phyloP scores from a whole-genome alignment of 2,888 invertebrate genomes.

The Stictocephala bisonia region DNA sequence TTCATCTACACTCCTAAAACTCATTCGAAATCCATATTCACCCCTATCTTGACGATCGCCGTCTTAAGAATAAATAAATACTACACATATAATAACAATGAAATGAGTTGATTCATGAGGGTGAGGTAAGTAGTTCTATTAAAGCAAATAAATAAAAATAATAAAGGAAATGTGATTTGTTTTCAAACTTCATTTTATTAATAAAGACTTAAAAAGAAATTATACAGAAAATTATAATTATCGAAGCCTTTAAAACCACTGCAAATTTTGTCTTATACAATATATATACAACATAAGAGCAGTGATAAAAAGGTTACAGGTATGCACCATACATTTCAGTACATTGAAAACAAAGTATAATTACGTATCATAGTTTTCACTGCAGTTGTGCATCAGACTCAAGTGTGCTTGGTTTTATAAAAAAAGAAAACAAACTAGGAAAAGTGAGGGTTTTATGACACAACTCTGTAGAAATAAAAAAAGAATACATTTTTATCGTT shows the following conservation, averaged over 20 bases:
- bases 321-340: slow-evolving; percentile 35
- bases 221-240: slow-evolving; percentile 39
- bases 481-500: slow-evolving; percentile 4
- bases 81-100: no score
- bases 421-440: slow-evolving; percentile 24
- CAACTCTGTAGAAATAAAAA: slow-evolving; percentile 19
- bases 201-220: slow-evolving; percentile 41
- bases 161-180: no score
- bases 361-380: slow-evolving; percentile 35
- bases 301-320: slow-evolving; percentile 34
- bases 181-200: slow-evolving; percentile 36
- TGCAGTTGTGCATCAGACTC: slow-evolving; percentile 37
- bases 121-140: no score
- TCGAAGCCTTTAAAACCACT: slow-evolving; percentile 37
- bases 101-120: no score
- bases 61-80: no score
- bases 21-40: no score
- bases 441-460: slow-evolving; percentile 12
- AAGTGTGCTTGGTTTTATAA: slow-evolving; percentile 28
- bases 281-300: slow-evolving; percentile 39
- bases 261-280: slow-evolving; percentile 34
- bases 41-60: no score
- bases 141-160: no score
- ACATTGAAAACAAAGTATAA: slow-evolving; percentile 38
- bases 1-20: no score